These are phyloP conservation scores for Disparrhopalites patrizii DNA, from an alignment of 2,888 invertebrate genomes.

Conservation along the genomic window DNA sequence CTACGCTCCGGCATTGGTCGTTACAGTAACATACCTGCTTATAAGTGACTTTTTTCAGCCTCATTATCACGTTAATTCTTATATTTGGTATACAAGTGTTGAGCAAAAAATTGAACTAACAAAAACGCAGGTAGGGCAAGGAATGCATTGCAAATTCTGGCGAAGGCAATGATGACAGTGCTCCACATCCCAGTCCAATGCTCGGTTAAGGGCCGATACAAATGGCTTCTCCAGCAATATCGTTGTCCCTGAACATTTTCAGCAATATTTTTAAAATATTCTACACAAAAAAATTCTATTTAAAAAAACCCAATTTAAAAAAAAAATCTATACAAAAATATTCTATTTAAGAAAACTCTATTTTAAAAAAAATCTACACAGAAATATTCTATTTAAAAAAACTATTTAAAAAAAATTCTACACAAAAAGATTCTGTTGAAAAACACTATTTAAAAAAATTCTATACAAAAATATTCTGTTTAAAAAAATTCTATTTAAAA, in stretches of 20 bases:
- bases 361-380: too few relatives aligned
- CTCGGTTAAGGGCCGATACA: background rate
- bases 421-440: too few relatives aligned
- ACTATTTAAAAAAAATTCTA: too few relatives aligned
- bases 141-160: background rate
- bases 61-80: background rate
- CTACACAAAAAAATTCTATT: too few relatives aligned
- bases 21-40: background rate
- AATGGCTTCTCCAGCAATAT: conserved; percentile 6
- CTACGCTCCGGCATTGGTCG: background rate
- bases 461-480: too few relatives aligned
- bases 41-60: background rate
- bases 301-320: too few relatives aligned
- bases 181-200: conserved; percentile 10
- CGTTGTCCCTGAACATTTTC: background rate
- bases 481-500: too few relatives aligned
- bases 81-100: background rate
- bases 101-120: background rate
- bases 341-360: too few relatives aligned
- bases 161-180: conserved; percentile 8
- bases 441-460: too few relatives aligned
- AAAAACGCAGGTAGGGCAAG: conserved; percentile 7
- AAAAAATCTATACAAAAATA: too few relatives aligned
- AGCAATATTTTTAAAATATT: too few relatives aligned
- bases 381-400: too few relatives aligned